Evolutionary conservation across 2,113 vertebrate genomes (phyloP), one percentile per base, ranked within the genome.

Genomic region (Microcebus jonahi): DNA sequence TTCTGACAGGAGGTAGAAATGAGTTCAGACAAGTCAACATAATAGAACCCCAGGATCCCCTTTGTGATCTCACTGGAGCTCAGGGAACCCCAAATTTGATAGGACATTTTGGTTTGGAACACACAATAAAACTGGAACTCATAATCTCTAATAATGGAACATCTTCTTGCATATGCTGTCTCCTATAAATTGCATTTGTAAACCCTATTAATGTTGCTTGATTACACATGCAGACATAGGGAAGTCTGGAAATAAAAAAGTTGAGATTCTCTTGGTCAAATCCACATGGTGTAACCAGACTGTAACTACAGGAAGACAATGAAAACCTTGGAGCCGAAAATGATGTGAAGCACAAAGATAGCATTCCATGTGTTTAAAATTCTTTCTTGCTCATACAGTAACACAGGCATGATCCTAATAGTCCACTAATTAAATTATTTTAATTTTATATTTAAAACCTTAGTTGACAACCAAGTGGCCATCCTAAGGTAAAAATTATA

Each of bases 1-100:
- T 95, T 98, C 97, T 98, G 94, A 96, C 83, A 97, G 90, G 61
- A 88, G n/a, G 96, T 25, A 1, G 93, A 98, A 98, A 98, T 97
- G 94, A 98, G 75, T 75, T 98, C 90, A 97, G 76, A 77, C 84
- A 95, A 97, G 85, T 92, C 67, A 97, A 91, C 23, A 96, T 75
- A 97, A 20, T 31, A n/a, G 61, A 85, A 94, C 82, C 70, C 93
- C 93, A 95, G 94, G 80, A 95, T 67, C 10, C 53, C 91, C 45
- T 68, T 86, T 75, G 70, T 68, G 90, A 13, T 34, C n/a, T 94
- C 36, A 77, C 1, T 76, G 88, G 39, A 89, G 61, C 76, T 96
- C 90, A 94, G 97, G 77, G 85, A 96, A 96, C 80, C 80, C 96
- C 84, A 95, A 90, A 81, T 88, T 84, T 93, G 39, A 96, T 48